phyloP scores from a whole-genome alignment of 2,888 invertebrate species.

The Julus scanicus region DNA sequence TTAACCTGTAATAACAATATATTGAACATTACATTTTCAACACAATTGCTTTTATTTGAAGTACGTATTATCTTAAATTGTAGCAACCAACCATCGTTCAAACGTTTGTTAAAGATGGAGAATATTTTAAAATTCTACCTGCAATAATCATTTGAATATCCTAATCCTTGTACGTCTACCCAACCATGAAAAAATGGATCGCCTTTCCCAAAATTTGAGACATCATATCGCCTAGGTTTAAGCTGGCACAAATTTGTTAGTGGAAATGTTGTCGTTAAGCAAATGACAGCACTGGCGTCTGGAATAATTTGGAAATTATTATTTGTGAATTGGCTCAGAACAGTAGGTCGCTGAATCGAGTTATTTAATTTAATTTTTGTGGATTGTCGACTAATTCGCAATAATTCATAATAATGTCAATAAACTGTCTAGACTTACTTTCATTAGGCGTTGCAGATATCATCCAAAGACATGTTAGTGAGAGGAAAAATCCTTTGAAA shows the following conservation, averaged over 20 bases:
- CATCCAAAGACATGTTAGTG: not conserved
- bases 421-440: not conserved
- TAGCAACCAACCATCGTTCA: too few species aligned
- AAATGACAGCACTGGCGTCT: slow-evolving; percentile 26
- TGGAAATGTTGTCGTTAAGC: not conserved
- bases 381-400: too few species aligned
- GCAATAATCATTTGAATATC: slow-evolving; percentile 45
- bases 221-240: slow-evolving; percentile 34
- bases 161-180: slow-evolving; percentile 49
- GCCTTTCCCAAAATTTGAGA: not conserved
- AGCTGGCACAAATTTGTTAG: slow-evolving; percentile 10
- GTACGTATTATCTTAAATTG: too few species aligned
- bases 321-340: too few species aligned
- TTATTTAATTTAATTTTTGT: too few species aligned
- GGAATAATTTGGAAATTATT: not conserved
- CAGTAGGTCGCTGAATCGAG: too few species aligned
- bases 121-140: slow-evolving; percentile 32
- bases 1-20: not conserved
- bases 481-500: not conserved
- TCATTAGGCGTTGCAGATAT: not conserved
- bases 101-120: too few species aligned
- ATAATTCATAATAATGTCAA: not conserved
- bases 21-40: not conserved
- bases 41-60: not conserved
- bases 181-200: slow-evolving; percentile 50